Percentiles rank a stretch among this genome's conserved stretches.
phyloP scores from a whole-genome alignment of 1,140 invertebrate species.

The Radopholus similis region DNA sequence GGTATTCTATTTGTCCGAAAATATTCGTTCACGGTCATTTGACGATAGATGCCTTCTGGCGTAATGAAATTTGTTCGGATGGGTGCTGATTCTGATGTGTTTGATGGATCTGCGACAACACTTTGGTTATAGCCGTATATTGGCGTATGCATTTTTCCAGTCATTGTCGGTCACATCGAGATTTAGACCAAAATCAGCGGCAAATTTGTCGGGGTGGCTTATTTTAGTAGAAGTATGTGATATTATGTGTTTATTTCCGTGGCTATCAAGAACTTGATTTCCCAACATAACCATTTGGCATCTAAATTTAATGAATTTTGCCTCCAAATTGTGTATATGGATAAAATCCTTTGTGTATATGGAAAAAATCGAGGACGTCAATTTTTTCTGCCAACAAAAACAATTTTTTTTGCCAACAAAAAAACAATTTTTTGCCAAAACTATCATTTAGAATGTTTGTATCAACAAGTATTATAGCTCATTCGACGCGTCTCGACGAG shows the following conservation, averaged over 20 bases:
- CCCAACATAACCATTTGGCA: neutral
- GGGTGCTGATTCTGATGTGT: slow-evolving; percentile 13
- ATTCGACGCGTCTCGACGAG: too few species aligned
- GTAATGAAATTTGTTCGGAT: slow-evolving; percentile 39
- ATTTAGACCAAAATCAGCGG: neutral
- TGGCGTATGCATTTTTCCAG: slow-evolving; percentile 17
- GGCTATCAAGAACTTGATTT: neutral
- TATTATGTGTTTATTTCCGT: neutral
- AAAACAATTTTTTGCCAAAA: too few species aligned
- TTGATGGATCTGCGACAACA: slow-evolving; percentile 6
- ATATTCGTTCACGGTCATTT: slow-evolving; percentile 48
- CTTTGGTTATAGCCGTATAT: slow-evolving; percentile 20
- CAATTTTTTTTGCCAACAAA: too few species aligned
- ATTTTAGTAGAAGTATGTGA: neutral
- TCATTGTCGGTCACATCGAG: neutral
- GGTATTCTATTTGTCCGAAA: slow-evolving; percentile 28
- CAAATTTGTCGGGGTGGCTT: too few species aligned
- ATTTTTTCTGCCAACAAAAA: too few species aligned
- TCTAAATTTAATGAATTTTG: neutral
- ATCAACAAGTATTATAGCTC: too few species aligned
- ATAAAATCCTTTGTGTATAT: too few species aligned
- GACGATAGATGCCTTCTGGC: slow-evolving; percentile 40
- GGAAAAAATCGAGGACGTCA: too few species aligned
- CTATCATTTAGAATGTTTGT: too few species aligned
- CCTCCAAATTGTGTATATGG: too few species aligned